Conservation (phyloP, 2,888 invertebrate genomes). For the Eumacrocentrus americanus region DNA sequence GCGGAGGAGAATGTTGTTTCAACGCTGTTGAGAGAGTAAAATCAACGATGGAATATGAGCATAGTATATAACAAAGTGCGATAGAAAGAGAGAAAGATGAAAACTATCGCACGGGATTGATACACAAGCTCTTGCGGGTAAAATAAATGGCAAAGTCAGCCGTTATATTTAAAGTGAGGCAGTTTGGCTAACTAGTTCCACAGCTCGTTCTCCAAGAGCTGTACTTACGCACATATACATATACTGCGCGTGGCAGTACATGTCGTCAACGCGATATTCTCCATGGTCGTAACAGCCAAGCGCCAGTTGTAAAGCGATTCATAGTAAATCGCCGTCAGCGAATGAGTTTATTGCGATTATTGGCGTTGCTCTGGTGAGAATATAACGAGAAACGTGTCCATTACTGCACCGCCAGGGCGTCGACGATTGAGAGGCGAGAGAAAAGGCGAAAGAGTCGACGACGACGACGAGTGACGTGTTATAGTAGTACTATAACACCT, state of each 20-base stretch:
- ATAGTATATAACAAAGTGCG: too few relatives aligned
- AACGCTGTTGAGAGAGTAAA: not conserved
- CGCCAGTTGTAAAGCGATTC: constrained; percentile 60
- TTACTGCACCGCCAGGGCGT: not conserved
- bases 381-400: not conserved
- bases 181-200: constrained; percentile 60
- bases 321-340: constrained; percentile 52
- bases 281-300: constrained; percentile 42
- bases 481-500: not conserved
- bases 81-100: too few relatives aligned
- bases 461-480: not conserved
- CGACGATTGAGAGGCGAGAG: not conserved
- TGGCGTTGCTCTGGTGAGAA: constrained; percentile 37
- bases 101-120: not conserved
- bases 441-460: not conserved
- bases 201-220: constrained; percentile 28
- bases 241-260: not conserved
- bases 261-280: constrained; percentile 18
- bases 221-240: not conserved
- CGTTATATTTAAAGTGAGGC: constrained; percentile 60
- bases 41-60: too few relatives aligned
- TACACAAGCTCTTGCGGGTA: not conserved
- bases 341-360: constrained; percentile 62
- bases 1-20: not conserved
- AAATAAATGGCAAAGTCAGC: constrained; percentile 46